phyloP scores from a whole-genome alignment of 2,888 invertebrate genomes.

The Allophyes oxyacanthae region DNA sequence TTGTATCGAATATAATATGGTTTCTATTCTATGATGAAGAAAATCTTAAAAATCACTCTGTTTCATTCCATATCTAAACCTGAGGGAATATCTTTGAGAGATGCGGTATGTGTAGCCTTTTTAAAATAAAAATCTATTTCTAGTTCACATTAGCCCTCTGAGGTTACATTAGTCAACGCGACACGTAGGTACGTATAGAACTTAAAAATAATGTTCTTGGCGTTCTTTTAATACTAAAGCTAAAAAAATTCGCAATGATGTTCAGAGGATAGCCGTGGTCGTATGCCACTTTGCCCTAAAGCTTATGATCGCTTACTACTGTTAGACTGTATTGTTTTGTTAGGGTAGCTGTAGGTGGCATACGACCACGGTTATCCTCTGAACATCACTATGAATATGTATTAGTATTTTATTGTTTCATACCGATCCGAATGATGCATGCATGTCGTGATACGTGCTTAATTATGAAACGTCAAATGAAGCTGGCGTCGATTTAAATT shows the following conservation, averaged over 20 bases:
- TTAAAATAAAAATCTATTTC: slow-evolving; percentile 13
- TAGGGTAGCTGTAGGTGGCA: no score
- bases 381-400: no score
- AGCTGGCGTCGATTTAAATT: slow-evolving; percentile 9
- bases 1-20: no score
- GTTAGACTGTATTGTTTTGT: no score
- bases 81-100: slow-evolving; percentile 1
- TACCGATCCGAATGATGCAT: background rate
- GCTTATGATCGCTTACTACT: no score
- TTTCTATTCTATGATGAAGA: no score
- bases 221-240: background rate
- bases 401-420: no score
- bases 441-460: no score
- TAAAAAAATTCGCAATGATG: background rate
- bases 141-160: slow-evolving; percentile 7
- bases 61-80: background rate
- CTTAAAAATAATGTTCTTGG: slow-evolving; percentile 7
- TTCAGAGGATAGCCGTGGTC: no score
- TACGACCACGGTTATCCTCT: no score
- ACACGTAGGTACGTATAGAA: slow-evolving; percentile 10
- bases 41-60: no score
- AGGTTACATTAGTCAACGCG: background rate
- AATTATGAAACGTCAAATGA: slow-evolving; percentile 30
- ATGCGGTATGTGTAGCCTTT: background rate
- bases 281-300: no score